These are phyloP conservation scores for Bergia puertoricense DNA, from an alignment of 92 coral and sea anemone genomes.

Conservation along the genomic window DNA sequence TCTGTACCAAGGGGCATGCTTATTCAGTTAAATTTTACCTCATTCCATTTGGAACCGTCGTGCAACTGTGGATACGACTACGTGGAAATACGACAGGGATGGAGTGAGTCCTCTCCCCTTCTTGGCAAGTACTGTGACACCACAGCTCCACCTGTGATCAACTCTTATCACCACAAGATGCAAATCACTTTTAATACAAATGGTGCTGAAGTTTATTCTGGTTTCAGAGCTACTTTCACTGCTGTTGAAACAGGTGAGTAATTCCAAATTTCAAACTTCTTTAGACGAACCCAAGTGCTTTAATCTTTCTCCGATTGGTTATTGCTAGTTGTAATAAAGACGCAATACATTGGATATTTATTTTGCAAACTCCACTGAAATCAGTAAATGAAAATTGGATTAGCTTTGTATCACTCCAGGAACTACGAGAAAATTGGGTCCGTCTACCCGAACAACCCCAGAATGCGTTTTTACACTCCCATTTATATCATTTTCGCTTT, in stretches of 20 bases:
- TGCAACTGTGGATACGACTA: constrained; percentile 66
- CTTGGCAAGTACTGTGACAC: constrained; percentile 84
- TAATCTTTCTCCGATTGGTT: too few relatives aligned
- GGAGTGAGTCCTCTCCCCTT: constrained; percentile 58
- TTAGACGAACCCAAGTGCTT: too few relatives aligned
- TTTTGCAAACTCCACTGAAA: too few relatives aligned
- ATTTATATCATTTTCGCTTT: too few relatives aligned
- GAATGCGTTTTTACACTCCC: too few relatives aligned
- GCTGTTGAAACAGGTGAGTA: not conserved
- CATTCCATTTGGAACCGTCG: constrained; percentile 66
- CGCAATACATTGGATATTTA: too few relatives aligned
- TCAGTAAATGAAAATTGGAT: too few relatives aligned
- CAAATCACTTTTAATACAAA: not conserved
- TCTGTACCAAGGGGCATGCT: constrained; percentile 61
- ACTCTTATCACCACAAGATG: not conserved
- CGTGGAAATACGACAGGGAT: constrained; percentile 81
- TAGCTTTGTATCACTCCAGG: too few relatives aligned
- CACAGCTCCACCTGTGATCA: constrained; percentile 53
- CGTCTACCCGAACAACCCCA: too few relatives aligned
- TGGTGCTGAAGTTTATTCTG: not conserved
- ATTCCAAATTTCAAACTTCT: not conserved
- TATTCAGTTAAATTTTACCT: constrained; percentile 78
- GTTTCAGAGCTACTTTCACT: not conserved
- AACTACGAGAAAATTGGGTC: too few relatives aligned
- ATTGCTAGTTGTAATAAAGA: too few relatives aligned